Evolutionary conservation across 2,113 vertebrate species (phyloP).

Genomic region (Osmerus eperlanus): DNA sequence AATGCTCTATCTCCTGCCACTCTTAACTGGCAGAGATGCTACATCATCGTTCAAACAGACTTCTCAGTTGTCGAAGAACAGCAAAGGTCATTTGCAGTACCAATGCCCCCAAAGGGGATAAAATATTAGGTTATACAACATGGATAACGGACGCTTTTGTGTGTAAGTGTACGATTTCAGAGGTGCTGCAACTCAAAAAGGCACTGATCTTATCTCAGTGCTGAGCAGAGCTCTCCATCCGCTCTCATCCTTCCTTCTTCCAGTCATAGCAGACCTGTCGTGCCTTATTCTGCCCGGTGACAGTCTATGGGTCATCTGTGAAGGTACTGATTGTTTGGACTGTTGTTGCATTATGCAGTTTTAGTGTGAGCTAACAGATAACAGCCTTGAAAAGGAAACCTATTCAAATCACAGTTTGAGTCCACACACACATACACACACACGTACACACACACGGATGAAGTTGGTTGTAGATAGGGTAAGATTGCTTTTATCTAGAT

Average conservation of each 20-base stretch:
- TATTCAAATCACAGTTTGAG: slow-evolving; percentile 32
- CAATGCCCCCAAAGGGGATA: slow-evolving; percentile 24
- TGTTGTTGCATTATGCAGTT: too few relatives aligned
- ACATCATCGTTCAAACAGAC: neutral
- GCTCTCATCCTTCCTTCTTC: slow-evolving; percentile 19
- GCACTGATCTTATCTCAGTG: slow-evolving; percentile 45
- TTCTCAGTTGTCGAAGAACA: slow-evolving; percentile 46
- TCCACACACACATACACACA: neutral
- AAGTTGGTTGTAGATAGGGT: slow-evolving; percentile 25
- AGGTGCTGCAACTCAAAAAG: slow-evolving; percentile 40
- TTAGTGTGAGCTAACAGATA: too few relatives aligned
- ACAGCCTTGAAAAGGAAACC: neutral
- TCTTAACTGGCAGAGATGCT: slow-evolving; percentile 17
- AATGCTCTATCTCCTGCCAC: slow-evolving; percentile 19
- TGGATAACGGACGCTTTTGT: slow-evolving; percentile 66
- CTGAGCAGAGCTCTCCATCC: slow-evolving; percentile 32
- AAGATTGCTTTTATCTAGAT: slow-evolving; percentile 37
- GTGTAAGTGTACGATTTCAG: slow-evolving; percentile 59
- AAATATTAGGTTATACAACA: slow-evolving; percentile 53
- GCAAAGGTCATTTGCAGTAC: slow-evolving; percentile 47
- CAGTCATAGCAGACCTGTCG: neutral
- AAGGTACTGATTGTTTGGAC: neutral
- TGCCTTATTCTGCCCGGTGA: neutral
- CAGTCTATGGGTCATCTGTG: neutral
- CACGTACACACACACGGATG: slow-evolving; percentile 8